Conservation (phyloP, 2,888 invertebrate species). For the Mactromeris polynyma region DNA sequence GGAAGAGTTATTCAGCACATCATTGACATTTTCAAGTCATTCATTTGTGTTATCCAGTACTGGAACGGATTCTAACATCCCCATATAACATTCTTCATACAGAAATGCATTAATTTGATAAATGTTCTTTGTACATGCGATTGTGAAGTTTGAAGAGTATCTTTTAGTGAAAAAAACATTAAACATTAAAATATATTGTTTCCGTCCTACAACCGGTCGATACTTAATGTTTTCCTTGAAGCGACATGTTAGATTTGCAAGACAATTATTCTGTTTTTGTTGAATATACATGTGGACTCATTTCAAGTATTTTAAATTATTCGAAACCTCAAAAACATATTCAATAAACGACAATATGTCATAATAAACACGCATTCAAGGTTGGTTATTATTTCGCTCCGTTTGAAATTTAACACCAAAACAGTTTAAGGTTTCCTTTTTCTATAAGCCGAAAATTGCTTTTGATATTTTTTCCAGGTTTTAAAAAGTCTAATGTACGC, state of each 20-base stretch:
- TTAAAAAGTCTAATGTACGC: not conserved
- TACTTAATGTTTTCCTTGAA: not conserved
- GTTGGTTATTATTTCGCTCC: not conserved
- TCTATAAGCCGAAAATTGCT: not conserved
- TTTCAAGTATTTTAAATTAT: not conserved
- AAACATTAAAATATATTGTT: not conserved
- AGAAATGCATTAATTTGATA: not conserved
- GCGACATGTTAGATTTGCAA: not conserved
- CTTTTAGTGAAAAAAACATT: not conserved
- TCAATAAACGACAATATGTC: not conserved
- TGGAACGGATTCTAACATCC: no score
- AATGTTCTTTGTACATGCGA: not conserved
- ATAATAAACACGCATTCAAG: not conserved
- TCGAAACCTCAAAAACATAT: not conserved
- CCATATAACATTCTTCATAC: no score
- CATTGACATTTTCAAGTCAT: no score
- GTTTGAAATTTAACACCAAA: slow-evolving; percentile 6
- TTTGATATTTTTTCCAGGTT: not conserved
- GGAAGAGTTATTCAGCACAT: no score
- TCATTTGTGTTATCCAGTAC: no score
- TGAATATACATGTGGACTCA: not conserved
- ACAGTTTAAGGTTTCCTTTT: not conserved
- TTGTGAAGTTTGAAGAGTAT: not conserved
- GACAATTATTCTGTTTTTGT: not conserved
- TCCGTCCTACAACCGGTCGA: not conserved